Conservation (phyloP, 2,797 vertebrate species). For the Sphenodon punctatus region DNA sequence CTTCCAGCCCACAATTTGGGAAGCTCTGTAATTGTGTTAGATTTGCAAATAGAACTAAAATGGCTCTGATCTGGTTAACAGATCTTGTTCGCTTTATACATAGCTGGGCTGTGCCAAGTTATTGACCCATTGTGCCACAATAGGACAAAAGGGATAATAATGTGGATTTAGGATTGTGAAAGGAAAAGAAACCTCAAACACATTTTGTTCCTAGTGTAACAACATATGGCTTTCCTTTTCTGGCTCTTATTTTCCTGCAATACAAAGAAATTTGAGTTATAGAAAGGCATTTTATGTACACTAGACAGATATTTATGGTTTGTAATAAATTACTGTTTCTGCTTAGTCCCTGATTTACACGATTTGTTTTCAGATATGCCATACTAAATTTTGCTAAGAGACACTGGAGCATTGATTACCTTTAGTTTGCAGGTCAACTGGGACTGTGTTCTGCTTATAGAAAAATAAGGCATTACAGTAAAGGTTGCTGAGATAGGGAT, state of each 20-base stretch:
- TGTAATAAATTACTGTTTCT: slow-evolving; percentile 34
- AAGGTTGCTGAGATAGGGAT: slow-evolving; percentile 51
- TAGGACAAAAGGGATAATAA: not conserved
- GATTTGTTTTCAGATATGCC: slow-evolving; percentile 52
- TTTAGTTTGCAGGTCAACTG: slow-evolving; percentile 50
- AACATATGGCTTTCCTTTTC: not conserved
- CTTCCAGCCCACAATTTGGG: too few species aligned
- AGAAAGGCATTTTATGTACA: slow-evolving; percentile 29
- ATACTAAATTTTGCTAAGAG: slow-evolving; percentile 52
- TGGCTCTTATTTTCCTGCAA: not conserved
- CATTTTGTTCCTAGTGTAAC: not conserved
- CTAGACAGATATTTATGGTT: slow-evolving; percentile 33
- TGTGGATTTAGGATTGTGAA: not conserved
- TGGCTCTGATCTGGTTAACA: not conserved
- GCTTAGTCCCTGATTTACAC: slow-evolving; percentile 52
- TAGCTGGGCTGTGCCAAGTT: not conserved
- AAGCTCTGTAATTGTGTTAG: too few species aligned
- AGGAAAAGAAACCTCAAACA: not conserved
- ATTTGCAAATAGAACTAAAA: slow-evolving; percentile 13
- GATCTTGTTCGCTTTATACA: not conserved
- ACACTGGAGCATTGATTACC: slow-evolving; percentile 55
- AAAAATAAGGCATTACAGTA: slow-evolving; percentile 59
- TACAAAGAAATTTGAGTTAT: not conserved
- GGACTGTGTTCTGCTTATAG: slow-evolving; percentile 37
- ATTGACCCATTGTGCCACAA: not conserved